Evolutionary conservation across 2,888 invertebrate species (phyloP).

Genomic region (Orthonychiurus folsomi): DNA sequence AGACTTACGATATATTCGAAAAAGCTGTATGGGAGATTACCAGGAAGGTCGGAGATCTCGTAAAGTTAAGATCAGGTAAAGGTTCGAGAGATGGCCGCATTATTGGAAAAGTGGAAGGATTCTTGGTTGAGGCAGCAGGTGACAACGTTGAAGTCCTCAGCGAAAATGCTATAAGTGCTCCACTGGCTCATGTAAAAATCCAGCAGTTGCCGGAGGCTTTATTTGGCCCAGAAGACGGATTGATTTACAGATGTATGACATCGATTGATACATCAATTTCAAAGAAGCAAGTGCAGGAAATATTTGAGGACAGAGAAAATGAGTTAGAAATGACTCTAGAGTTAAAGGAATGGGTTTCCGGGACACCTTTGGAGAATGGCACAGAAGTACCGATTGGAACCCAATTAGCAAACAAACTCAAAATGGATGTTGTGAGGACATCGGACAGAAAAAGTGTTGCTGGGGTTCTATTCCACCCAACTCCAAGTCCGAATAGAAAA

Average conservation of each 20-base stretch:
- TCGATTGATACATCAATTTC: neutral
- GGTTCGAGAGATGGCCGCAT: too few species aligned
- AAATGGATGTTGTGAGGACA: neutral
- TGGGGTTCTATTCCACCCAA: neutral
- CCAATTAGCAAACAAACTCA: neutral
- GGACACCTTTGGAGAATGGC: neutral
- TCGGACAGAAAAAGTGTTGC: neutral
- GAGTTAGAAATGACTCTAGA: neutral
- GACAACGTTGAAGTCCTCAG: too few species aligned
- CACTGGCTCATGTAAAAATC: neutral
- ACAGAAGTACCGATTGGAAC: neutral
- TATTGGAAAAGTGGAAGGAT: neutral
- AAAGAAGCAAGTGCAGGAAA: neutral
- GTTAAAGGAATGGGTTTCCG: neutral
- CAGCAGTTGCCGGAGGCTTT: neutral
- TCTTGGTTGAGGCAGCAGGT: neutral
- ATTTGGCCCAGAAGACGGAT: neutral
- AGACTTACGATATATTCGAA: neutral
- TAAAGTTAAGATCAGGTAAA: neutral
- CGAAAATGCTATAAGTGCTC: neutral
- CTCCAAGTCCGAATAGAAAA: neutral
- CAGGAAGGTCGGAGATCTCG: neutral
- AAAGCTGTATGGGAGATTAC: neutral
- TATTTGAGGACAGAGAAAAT: neutral
- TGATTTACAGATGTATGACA: neutral